These are phyloP conservation scores for Stichopus horrens DNA, from an alignment of 53 echinoderm and acorn worm genomes.

Conservation along the genomic window DNA sequence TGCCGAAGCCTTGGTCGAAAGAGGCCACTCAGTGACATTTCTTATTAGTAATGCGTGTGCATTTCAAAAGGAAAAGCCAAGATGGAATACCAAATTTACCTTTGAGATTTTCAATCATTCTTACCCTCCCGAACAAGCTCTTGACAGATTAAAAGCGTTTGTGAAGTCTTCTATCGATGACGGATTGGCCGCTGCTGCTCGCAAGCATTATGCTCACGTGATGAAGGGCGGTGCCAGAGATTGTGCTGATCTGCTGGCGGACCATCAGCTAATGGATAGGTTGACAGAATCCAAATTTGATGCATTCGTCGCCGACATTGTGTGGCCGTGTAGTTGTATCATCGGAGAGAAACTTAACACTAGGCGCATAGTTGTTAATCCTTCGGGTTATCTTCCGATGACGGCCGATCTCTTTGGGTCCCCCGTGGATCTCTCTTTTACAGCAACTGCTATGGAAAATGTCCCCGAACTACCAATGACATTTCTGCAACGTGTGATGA, in stretches of 20 bases:
- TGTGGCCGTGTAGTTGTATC: constrained; percentile 62
- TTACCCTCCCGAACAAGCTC: constrained; percentile 40
- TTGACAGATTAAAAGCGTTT: constrained; percentile 14
- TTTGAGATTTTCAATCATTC: constrained; percentile 61
- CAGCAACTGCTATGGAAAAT: constrained; percentile 31
- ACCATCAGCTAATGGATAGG: constrained; percentile 47
- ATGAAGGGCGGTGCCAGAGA: not conserved
- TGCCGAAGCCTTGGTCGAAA: constrained; percentile 48
- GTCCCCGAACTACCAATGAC: constrained; percentile 63
- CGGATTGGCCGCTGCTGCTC: not conserved
- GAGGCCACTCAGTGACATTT: constrained; percentile 50
- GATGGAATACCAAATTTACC: constrained; percentile 22
- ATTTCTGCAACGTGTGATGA: constrained; percentile 59
- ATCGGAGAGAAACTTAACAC: constrained; percentile 57
- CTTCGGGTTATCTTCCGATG: constrained; percentile 25
- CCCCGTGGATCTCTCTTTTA: constrained; percentile 54
- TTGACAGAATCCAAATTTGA: constrained; percentile 59
- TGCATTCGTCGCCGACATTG: constrained; percentile 55
- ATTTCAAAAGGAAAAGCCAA: constrained; percentile 32
- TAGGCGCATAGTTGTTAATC: constrained; percentile 52
- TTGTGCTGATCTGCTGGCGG: constrained; percentile 61
- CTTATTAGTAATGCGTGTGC: constrained; percentile 54
- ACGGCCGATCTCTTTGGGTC: constrained; percentile 41
- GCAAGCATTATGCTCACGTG: not conserved
- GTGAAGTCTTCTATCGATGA: constrained; percentile 21